Percentiles rank a stretch among this genome's conserved stretches.
These are phyloP conservation scores for Thera obeliscata DNA, from an alignment of 2,888 invertebrate genomes.

Conservation along the genomic window DNA sequence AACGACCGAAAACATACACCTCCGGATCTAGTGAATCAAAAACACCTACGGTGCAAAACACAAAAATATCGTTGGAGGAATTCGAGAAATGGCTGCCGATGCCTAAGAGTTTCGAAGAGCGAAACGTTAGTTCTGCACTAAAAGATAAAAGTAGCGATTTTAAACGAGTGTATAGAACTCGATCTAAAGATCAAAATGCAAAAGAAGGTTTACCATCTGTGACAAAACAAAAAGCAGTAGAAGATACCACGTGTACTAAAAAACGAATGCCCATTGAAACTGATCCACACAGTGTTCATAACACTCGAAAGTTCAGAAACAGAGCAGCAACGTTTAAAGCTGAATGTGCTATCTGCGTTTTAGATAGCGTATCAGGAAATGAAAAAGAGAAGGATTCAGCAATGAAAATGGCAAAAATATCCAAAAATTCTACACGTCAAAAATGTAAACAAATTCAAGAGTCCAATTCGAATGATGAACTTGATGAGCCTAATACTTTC, in stretches of 20 bases:
- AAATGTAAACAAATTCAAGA: neutral
- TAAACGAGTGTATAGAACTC: conserved; percentile 8
- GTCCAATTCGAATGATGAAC: neutral
- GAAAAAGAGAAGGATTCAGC: neutral
- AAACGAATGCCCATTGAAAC: conserved; percentile 1
- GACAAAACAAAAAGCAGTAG: conserved; percentile 1
- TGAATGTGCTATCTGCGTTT: neutral
- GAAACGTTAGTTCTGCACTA: neutral
- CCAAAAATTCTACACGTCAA: neutral
- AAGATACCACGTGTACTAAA: neutral
- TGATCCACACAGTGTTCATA: conserved; percentile 6
- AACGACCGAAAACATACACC: neutral
- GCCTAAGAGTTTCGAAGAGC: conserved; percentile 13
- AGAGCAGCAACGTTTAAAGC: neutral
- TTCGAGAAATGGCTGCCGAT: conserved; percentile 34
- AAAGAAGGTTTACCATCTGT: neutral
- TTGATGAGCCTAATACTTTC: neutral
- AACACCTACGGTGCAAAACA: conserved; percentile 6
- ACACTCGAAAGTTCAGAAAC: neutral
- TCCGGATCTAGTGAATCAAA: conserved; percentile 6
- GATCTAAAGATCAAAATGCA: conserved; percentile 10
- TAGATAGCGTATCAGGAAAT: neutral
- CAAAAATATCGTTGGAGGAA: conserved; percentile 23
- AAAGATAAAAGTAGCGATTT: conserved; percentile 7
- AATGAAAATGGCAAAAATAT: neutral